Evolutionary conservation across 2,888 invertebrate genomes (phyloP), one percentile per base, ranked within the genome.

Genomic region (Limulus polyphemus): DNA sequence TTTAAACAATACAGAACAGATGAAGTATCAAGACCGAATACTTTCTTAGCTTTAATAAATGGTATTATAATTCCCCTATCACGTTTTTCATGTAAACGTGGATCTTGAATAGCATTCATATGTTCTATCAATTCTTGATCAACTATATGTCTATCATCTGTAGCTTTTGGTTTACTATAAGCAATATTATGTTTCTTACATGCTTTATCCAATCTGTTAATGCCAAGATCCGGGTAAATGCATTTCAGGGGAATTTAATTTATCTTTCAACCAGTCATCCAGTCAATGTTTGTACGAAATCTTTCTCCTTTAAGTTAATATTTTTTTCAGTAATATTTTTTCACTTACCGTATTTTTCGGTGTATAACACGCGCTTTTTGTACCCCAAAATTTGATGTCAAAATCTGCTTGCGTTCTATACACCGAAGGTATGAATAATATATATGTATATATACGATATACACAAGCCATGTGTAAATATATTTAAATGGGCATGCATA

Each of bases 101-200:
- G 50, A 51, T 62, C 51, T 32, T 1, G 1, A 47, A 62, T 59
- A 14, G 5, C 51, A 56, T 59, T 57, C 16, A 62, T 17, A 16
- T 55, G 56, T 16, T 62, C 4, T 7, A 1, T 32, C 32, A 32
- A 0, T 32, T 32, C 32, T 1, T 1, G 32, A 32, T 32, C 32
- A 32, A 62, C 11, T 48, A 59, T 47, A 10, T 56, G 50, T 12
- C 4, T 17, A 11, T 62, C 55, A 16, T 56, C 3, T 0, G 47
- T 60, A 51, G 56, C 60, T 56, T 49, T 50, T 49, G 48, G 52
- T 54, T n/a, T n/a, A n/a, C n/a, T 61, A 32, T 32, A 32, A 32
- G 32, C 32, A 32, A 32, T 32, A 32, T 61, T 0, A 57, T 0
- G 5, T 57, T 57, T n/a, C 57, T 57, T 0, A 52, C 32, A 32